phyloP scores from a whole-genome alignment of 2,113 vertebrate genomes.

The Strigops habroptila region DNA sequence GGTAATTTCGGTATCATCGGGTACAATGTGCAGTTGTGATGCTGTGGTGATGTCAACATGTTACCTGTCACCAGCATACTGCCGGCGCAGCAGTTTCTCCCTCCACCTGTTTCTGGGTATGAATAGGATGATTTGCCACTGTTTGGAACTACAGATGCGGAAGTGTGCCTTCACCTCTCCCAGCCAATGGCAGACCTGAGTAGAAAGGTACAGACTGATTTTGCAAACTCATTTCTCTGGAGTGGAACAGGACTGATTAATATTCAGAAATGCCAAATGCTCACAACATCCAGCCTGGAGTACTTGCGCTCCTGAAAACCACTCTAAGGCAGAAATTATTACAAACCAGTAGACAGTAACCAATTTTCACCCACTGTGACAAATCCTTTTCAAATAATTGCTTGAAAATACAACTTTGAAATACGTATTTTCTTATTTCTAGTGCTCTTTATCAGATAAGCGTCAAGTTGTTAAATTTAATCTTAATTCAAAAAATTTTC shows the following conservation, averaged over 20 bases:
- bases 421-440: not conserved
- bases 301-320: not conserved
- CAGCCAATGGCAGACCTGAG: not conserved
- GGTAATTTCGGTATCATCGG: not conserved
- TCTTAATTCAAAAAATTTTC: constrained; percentile 44
- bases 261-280: not conserved
- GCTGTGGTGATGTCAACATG: fast-evolving
- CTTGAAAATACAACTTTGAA: constrained; percentile 12
- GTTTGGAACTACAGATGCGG: not conserved
- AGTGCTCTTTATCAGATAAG: constrained; percentile 28
- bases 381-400: constrained; percentile 51
- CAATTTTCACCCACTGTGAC: not conserved
- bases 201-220: not conserved
- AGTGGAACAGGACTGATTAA: not conserved
- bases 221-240: not conserved
- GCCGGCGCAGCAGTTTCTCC: not conserved
- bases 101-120: not conserved
- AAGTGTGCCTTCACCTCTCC: not conserved
- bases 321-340: not conserved
- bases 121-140: not conserved
- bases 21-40: fast-evolving
- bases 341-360: constrained; percentile 15
- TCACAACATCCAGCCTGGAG: not conserved
- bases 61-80: not conserved
- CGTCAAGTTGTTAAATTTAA: constrained; percentile 57